These are phyloP conservation scores for Drosophila lacteicornis DNA, from an alignment of 1,140 invertebrate genomes.

Conservation along the genomic window DNA sequence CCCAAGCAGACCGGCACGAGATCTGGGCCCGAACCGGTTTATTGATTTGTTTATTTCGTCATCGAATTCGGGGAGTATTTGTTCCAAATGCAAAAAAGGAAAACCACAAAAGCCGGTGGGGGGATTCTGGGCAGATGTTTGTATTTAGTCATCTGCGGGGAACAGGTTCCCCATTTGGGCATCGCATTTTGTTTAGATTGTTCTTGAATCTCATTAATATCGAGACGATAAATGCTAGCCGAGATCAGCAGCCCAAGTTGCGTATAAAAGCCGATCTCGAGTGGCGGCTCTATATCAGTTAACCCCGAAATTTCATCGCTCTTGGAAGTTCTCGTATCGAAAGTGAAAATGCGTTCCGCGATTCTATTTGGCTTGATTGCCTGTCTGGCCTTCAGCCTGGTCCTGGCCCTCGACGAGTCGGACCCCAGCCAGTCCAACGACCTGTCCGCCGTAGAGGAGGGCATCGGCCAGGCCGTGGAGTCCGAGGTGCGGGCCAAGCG, in stretches of 20 bases:
- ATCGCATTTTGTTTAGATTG: constrained; percentile 56
- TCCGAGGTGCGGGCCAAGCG: constrained; percentile 52
- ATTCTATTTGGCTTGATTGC: constrained; percentile 50
- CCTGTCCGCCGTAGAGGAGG: constrained; percentile 41
- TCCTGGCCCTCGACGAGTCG: constrained; percentile 10
- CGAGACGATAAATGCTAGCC: constrained; percentile 54
- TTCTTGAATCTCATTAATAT: constrained; percentile 78
- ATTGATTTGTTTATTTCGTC: constrained; percentile 41
- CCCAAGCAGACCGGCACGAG: constrained; percentile 24
- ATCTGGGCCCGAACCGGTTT: constrained; percentile 28
- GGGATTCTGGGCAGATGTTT: constrained; percentile 13
- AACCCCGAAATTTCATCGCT: constrained; percentile 31
- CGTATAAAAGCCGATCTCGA: constrained; percentile 46
- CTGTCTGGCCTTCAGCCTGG: constrained; percentile 31
- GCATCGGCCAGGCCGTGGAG: constrained; percentile 30
- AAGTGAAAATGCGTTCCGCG: constrained; percentile 55
- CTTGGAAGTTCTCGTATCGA: constrained; percentile 11
- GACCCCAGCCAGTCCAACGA: constrained; percentile 16
- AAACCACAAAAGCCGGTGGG: constrained; percentile 26
- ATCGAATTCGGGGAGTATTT: constrained; percentile 28
- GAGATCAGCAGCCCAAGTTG: neutral
- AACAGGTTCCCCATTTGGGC: constrained; percentile 39
- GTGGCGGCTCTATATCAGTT: constrained; percentile 47
- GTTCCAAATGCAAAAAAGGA: constrained; percentile 11
- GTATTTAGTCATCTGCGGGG: constrained; percentile 32